Base-by-base conservation (phyloP, 1,140 invertebrate genomes). In the Papilio machaon region DNA sequence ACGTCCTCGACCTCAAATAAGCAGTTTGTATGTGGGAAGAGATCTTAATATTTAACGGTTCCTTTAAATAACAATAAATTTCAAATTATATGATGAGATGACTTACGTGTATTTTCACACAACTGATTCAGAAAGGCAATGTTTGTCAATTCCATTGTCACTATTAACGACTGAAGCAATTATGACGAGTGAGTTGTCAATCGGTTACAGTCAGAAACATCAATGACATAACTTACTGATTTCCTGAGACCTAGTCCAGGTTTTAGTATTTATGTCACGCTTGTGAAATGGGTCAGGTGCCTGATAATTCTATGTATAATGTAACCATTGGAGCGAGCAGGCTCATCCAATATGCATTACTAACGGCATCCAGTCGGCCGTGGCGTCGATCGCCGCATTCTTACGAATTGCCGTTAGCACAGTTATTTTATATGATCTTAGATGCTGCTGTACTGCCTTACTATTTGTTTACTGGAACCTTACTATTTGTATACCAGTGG, bases 301-400 rank as follows among this genome's bases (percentile, higher is more conserved):
- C 4, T 52, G 49, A 15, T 4, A 13, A 54, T 13, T 54, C 0
- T 17, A 19, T 7, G 7, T 58, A 17, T 46, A 73, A 10, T 38
- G 70, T n/a, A n/a, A 46, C 43, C 46, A 73, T n/a, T 73, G 38
- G 70, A 46, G 70, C 43, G 70, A 46, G 17, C 13, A 13, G 1
- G 38, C 73, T 81, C 73, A 81, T 81, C 43, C 52, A 81, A 74
- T 81, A 81, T 81, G 73, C 80, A 81, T 81, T 13, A 6, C 5
- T 81, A 81, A 81, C 80, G 80, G 80, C 64, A 80, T 43, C 38
- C 52, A 30, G 30, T 35, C 49, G 35, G 43, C 38, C 38, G 38
- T 6, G 38, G 38, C 7, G 38, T 43, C 7, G 38, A 35, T 52
- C 54, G 23, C 70, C 80, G 58, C 73, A 67, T 74, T 60, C 17